phyloP scores from a whole-genome alignment of 1,140 invertebrate genomes.

The Brachionus paranguensis region DNA sequence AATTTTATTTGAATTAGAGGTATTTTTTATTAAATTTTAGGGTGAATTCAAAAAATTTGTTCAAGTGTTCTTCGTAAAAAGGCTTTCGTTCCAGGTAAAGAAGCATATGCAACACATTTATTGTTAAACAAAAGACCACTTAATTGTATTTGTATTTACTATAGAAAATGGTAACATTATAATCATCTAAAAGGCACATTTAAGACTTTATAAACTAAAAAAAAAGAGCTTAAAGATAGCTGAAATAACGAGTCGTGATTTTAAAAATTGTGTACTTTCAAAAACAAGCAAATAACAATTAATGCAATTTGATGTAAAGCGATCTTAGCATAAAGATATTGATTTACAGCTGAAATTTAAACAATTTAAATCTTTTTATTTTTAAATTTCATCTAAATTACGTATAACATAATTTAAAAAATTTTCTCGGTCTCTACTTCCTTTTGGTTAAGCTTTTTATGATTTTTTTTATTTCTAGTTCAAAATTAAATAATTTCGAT shows the following conservation, averaged over 20 bases:
- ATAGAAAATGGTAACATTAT: background rate
- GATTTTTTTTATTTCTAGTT: background rate
- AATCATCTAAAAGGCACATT: background rate
- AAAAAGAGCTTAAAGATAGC: background rate
- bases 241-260: background rate
- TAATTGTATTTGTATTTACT: background rate
- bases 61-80: background rate
- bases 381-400: background rate
- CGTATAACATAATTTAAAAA: background rate
- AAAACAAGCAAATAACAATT: background rate
- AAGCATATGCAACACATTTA: background rate
- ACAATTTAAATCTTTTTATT: background rate
- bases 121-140: background rate
- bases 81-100: background rate
- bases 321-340: background rate
- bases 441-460: background rate
- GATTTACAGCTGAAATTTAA: background rate
- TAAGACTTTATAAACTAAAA: background rate
- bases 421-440: background rate
- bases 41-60: background rate
- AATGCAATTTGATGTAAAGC: background rate
- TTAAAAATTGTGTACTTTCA: background rate
- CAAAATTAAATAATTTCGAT: background rate
- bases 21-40: background rate
- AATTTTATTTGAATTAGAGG: background rate